Percentiles rank a stretch among this genome's conserved stretches.
Conservation (phyloP, 2,888 invertebrate genomes). For the Branchellion lobata region DNA sequence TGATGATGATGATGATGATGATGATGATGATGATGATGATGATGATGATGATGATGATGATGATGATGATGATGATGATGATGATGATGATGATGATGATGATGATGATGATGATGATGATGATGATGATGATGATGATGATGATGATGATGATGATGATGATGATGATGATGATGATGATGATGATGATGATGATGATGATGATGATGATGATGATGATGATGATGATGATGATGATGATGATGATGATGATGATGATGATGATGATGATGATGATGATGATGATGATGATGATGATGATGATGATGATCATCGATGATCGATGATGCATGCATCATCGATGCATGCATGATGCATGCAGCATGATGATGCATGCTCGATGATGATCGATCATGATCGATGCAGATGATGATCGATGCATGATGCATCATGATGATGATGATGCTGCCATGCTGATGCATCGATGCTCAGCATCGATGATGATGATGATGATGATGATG, state of each 20-base stretch:
- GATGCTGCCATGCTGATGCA: too few relatives aligned
- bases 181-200: neutral
- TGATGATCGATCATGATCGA: too few relatives aligned
- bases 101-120: neutral
- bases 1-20: neutral
- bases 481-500: slow-evolving; percentile 41
- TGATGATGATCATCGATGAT: slow-evolving; percentile 67
- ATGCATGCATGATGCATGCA: too few relatives aligned
- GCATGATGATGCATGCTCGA: too few relatives aligned
- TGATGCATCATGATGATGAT: too few relatives aligned
- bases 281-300: slow-evolving; percentile 57
- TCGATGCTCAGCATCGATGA: too few relatives aligned
- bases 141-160: neutral
- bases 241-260: neutral
- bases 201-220: neutral
- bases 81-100: neutral
- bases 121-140: neutral
- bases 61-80: neutral
- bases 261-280: neutral
- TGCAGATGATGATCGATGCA: too few relatives aligned
- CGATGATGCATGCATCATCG: too few relatives aligned
- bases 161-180: neutral
- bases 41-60: neutral
- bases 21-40: neutral
- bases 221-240: neutral